Conservation (phyloP, 2,797 vertebrate species). For the Peromyscus nudipes region DNA sequence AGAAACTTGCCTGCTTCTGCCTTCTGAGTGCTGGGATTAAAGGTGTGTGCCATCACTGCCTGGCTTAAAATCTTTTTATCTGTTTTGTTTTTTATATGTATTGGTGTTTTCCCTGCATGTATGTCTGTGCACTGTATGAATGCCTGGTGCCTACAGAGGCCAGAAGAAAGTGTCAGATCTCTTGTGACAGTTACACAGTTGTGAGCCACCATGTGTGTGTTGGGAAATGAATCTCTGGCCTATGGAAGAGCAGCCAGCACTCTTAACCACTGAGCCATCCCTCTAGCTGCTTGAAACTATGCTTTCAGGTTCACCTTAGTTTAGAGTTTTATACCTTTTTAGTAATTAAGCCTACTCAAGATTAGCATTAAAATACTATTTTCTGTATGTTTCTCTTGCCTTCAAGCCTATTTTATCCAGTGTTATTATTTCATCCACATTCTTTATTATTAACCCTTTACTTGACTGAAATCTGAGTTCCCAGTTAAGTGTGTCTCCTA, state of each 20-base stretch:
- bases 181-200: background rate
- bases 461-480: background rate
- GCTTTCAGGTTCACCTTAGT: background rate
- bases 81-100: background rate
- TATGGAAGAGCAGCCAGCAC: background rate
- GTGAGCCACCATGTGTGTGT: background rate
- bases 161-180: background rate
- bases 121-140: background rate
- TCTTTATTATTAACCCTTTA: slow-evolving; percentile 4
- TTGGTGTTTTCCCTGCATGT: background rate
- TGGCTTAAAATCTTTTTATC: background rate
- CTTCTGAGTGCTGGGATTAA: no score
- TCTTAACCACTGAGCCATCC: background rate
- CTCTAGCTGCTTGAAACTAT: background rate
- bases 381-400: background rate
- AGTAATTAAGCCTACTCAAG: slow-evolving; percentile 7
- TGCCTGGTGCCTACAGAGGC: background rate
- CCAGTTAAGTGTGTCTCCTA: background rate
- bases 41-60: no score
- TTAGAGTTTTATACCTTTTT: background rate
- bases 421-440: background rate
- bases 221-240: background rate
- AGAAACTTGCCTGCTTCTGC: no score
- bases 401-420: background rate
- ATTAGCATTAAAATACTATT: background rate